Evolutionary conservation across 2,888 invertebrate genomes (phyloP).

Genomic region (Amblyteles armatorius): DNA sequence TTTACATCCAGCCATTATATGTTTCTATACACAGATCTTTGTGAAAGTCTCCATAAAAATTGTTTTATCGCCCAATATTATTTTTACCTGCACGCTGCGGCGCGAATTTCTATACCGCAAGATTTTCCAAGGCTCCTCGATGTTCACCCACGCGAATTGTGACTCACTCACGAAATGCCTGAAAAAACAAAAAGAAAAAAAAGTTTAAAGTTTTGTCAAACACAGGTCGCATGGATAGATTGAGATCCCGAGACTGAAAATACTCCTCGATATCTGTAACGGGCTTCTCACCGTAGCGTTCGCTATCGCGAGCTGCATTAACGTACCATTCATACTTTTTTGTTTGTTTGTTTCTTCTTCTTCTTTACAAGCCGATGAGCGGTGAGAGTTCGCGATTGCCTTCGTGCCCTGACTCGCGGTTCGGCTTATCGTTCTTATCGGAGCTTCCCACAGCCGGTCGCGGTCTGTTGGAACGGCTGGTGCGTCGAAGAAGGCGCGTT

Average conservation of each 20-base stretch:
- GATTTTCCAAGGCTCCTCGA: not conserved
- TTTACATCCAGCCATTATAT: not conserved
- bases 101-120: not conserved
- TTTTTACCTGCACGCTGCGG: not conserved
- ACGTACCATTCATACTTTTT: conserved; percentile 76
- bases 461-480: not conserved
- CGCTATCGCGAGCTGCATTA: conserved; percentile 71
- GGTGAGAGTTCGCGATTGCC: conserved; percentile 29
- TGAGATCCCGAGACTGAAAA: not conserved
- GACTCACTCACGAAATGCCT: not conserved
- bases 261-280: conserved; percentile 1
- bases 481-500: conserved; percentile 41
- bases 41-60: not conserved
- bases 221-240: not conserved
- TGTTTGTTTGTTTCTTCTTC: conserved; percentile 23
- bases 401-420: conserved; percentile 6
- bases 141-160: not conserved
- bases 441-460: conserved; percentile 62
- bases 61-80: not conserved
- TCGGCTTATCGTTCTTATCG: conserved; percentile 74
- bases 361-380: conserved; percentile 8
- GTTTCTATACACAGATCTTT: not conserved
- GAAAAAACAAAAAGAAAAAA: not conserved
- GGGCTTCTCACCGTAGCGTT: not conserved
- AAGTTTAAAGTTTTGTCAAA: not conserved